Evolutionary conservation across 2,888 invertebrate species (phyloP).

Genomic region (Hedya salicella): DNA sequence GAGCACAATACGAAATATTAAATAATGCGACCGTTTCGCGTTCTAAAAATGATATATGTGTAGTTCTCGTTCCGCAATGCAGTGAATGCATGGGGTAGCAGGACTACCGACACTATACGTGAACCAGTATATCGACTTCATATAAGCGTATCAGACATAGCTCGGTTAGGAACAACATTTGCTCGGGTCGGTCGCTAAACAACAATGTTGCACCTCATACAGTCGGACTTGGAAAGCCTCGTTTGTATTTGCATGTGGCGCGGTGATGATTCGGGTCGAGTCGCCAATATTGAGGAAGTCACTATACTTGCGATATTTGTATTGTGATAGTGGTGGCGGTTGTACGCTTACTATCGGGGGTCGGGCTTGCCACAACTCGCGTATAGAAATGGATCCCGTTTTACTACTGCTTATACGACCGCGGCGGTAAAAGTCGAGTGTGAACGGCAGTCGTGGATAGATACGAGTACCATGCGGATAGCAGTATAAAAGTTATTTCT

Average conservation of each 20-base stretch:
- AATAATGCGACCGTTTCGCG: conserved; percentile 70
- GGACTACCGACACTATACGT: conserved; percentile 36
- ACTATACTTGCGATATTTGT: conserved; percentile 14
- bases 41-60: conserved; percentile 77
- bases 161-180: background rate
- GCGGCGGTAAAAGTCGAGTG: conserved; percentile 18
- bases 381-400: conserved; percentile 34
- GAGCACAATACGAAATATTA: conserved; percentile 68
- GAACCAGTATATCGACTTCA: conserved; percentile 11
- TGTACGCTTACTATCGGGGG: conserved; percentile 29
- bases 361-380: conserved; percentile 26
- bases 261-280: background rate
- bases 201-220: background rate
- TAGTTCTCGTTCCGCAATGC: conserved; percentile 80
- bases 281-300: conserved; percentile 5
- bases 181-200: background rate
- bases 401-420: conserved; percentile 40
- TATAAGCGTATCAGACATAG: background rate
- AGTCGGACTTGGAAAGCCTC: background rate
- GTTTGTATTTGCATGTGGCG: background rate
- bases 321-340: conserved; percentile 26
- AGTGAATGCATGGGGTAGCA: conserved; percentile 77
- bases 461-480: conserved; percentile 1
- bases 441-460: conserved; percentile 11
- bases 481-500: conserved; percentile 24